These are phyloP conservation scores for Nycticryphes semicollaris DNA, from an alignment of 2,113 vertebrate genomes.

Conservation along the genomic window DNA sequence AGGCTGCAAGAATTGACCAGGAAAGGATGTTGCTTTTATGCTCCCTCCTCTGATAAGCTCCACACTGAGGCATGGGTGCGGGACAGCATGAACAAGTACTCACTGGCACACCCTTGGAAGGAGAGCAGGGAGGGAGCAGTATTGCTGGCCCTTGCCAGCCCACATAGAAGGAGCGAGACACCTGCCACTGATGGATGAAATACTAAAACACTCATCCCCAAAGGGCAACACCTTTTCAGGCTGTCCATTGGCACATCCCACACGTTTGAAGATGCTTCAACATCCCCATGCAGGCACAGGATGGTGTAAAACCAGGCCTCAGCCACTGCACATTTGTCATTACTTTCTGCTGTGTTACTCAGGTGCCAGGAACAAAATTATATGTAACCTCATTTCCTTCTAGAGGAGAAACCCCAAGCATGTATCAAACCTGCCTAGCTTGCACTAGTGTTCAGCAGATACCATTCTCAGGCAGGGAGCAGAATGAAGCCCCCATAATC, in stretches of 20 bases:
- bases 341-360: neutral
- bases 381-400: neutral
- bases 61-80: rapidly evolving
- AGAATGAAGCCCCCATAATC: no score
- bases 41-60: neutral
- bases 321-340: neutral
- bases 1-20: neutral
- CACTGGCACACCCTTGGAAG: neutral
- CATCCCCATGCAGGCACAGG: neutral
- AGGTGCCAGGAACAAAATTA: neutral
- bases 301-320: neutral
- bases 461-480: neutral
- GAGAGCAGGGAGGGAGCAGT: neutral
- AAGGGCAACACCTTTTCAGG: neutral
- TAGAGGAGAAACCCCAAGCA: neutral
- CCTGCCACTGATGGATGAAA: neutral
- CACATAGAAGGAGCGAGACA: rapidly evolving
- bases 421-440: neutral
- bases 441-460: neutral
- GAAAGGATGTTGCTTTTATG: neutral
- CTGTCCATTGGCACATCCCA: neutral
- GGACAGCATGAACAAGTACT: neutral
- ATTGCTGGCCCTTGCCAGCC: neutral
- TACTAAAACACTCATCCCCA: neutral
- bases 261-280: neutral